Evolutionary conservation across 2,888 invertebrate species (phyloP).

Genomic region (Drosophila niveifrons): DNA sequence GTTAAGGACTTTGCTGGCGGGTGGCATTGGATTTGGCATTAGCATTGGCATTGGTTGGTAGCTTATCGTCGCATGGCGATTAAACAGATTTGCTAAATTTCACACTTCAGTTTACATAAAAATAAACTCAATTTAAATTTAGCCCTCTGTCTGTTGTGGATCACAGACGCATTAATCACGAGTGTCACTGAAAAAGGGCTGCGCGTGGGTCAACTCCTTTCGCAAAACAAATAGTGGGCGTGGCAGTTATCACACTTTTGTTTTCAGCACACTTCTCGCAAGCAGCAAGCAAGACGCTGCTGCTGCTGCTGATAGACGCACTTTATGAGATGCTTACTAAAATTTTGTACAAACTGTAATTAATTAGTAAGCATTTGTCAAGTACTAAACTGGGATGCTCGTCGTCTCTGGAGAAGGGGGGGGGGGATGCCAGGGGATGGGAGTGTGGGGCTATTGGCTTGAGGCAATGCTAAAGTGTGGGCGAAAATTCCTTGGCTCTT

Average conservation of each 20-base stretch:
- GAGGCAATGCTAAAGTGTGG: conserved; percentile 14
- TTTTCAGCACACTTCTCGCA: conserved; percentile 70
- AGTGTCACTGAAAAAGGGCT: conserved; percentile 21
- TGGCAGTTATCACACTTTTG: conserved; percentile 74
- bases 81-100: conserved; percentile 81
- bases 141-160: conserved; percentile 21
- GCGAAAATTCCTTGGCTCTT: conserved; percentile 57
- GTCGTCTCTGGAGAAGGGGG: not conserved
- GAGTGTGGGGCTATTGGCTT: conserved; percentile 1
- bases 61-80: conserved; percentile 67
- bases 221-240: conserved; percentile 30
- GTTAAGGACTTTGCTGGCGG: conserved; percentile 49
- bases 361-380: conserved; percentile 86
- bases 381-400: conserved; percentile 78
- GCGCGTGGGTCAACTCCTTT: conserved; percentile 18
- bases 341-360: conserved; percentile 86
- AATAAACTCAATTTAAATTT: conserved; percentile 64
- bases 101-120: conserved; percentile 76
- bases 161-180: conserved; percentile 12
- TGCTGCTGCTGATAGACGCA: conserved; percentile 73
- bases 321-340: conserved; percentile 83
- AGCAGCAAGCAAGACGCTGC: too few species aligned
- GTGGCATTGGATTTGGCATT: conserved; percentile 27
- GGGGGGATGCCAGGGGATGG: not conserved
- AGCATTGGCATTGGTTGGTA: conserved; percentile 21